Conservation (phyloP, 2,888 invertebrate species). For the Aethes cnicana region DNA sequence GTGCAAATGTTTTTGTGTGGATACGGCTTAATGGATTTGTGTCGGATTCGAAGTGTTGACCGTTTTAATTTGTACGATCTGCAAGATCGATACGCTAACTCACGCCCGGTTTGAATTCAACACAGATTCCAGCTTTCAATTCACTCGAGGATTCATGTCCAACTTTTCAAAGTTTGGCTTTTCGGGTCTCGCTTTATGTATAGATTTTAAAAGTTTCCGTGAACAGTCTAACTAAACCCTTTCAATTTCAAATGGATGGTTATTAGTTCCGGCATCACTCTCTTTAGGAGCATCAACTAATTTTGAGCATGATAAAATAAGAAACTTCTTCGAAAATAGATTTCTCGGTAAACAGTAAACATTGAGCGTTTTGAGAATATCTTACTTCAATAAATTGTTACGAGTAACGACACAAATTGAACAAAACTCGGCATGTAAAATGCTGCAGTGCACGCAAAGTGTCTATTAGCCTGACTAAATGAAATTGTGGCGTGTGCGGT, state of each 20-base stretch:
- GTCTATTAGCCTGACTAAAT: constrained; percentile 28
- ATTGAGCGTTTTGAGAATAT: constrained; percentile 8
- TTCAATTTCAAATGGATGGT: background rate
- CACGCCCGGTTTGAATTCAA: background rate
- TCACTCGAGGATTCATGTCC: background rate
- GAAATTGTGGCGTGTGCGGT: constrained; percentile 30
- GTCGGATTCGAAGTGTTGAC: constrained; percentile 45
- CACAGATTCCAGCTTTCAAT: background rate
- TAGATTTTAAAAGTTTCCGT: too few relatives aligned
- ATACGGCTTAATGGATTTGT: constrained; percentile 64
- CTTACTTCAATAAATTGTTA: constrained; percentile 24
- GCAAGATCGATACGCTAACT: constrained; percentile 39
- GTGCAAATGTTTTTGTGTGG: constrained; percentile 78
- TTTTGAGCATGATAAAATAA: background rate
- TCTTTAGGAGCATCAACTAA: background rate
- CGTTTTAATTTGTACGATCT: constrained; percentile 48
- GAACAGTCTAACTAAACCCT: background rate
- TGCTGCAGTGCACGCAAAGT: constrained; percentile 29
- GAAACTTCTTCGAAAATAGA: background rate
- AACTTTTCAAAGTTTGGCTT: background rate
- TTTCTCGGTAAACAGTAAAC: constrained; percentile 13
- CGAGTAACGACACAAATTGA: constrained; percentile 25
- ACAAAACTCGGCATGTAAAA: constrained; percentile 21
- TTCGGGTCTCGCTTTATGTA: background rate
- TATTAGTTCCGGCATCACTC: background rate